A percentile compares a stretch with the other conserved stretches of the same genome.
Evolutionary conservation across 2,113 vertebrate species (phyloP).

Genomic region (Micromys minutus): DNA sequence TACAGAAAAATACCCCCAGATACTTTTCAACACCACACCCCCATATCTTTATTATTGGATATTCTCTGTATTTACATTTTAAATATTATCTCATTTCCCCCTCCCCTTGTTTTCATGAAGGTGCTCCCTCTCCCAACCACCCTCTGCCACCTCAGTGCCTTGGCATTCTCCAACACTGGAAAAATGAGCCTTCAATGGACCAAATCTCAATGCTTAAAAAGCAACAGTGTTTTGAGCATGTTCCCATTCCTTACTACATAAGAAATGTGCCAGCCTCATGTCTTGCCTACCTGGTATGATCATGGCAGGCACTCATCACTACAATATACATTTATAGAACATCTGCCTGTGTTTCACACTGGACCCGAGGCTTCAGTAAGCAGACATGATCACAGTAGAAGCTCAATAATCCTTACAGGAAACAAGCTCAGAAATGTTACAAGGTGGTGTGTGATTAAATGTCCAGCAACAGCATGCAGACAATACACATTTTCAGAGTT

Average conservation of each 20-base stretch:
- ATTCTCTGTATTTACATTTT: no score
- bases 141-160: no score
- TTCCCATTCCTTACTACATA: conserved; percentile 5
- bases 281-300: not conserved
- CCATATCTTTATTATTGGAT: no score
- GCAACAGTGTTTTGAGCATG: not conserved
- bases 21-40: not conserved
- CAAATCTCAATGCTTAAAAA: conserved; percentile 16
- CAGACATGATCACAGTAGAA: not conserved
- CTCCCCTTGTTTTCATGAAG: no score
- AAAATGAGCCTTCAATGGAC: no score
- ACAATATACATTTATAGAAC: not conserved
- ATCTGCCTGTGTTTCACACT: not conserved
- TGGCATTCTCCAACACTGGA: no score
- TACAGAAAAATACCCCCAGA: not conserved
- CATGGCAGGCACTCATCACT: not conserved
- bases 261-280: not conserved
- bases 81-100: no score
- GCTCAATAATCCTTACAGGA: not conserved
- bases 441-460: not conserved
- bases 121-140: no score
- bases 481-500: not conserved
- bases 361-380: not conserved
- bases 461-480: not conserved
- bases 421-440: conserved; percentile 3